A percentile compares a stretch with the other conserved stretches of the same genome.
phyloP scores from a whole-genome alignment of 2,888 invertebrate genomes.

The Chymomyza caudatula region DNA sequence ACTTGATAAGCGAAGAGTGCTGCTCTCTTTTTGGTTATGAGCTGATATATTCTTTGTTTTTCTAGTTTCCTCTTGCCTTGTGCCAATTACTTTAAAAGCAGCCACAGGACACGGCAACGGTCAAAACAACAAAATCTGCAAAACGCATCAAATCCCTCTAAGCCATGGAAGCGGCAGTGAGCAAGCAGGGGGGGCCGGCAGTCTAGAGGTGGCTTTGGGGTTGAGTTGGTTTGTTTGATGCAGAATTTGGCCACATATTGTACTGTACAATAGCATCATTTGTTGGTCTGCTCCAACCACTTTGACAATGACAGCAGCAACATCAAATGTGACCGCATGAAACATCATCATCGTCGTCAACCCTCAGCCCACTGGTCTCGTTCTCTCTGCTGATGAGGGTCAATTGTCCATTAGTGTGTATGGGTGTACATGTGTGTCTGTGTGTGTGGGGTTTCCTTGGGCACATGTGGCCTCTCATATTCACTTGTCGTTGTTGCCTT shows the following conservation, averaged over 20 bases:
- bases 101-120: constrained; percentile 5
- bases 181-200: background rate
- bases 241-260: constrained; percentile 54
- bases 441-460: constrained; percentile 25
- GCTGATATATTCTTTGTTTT: background rate
- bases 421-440: constrained; percentile 18
- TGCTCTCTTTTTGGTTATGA: background rate
- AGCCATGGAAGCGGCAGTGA: background rate
- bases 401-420: constrained; percentile 47
- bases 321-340: constrained; percentile 65
- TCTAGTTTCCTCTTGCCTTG: background rate
- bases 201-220: background rate
- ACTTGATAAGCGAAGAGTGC: background rate
- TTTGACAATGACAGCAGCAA: constrained; percentile 52
- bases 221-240: constrained; percentile 11
- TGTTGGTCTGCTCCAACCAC: constrained; percentile 47
- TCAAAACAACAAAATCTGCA: background rate
- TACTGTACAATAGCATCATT: constrained; percentile 68
- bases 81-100: constrained; percentile 66
- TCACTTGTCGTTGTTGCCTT: constrained; percentile 27
- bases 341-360: background rate
- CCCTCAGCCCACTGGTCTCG: constrained; percentile 33
- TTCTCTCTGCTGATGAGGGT: constrained; percentile 48
- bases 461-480: constrained; percentile 22
- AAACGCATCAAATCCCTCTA: background rate